Evolutionary conservation across 2,113 vertebrate species (phyloP), one percentile per base, ranked within the genome.

Genomic region (Psettodes erumei): DNA sequence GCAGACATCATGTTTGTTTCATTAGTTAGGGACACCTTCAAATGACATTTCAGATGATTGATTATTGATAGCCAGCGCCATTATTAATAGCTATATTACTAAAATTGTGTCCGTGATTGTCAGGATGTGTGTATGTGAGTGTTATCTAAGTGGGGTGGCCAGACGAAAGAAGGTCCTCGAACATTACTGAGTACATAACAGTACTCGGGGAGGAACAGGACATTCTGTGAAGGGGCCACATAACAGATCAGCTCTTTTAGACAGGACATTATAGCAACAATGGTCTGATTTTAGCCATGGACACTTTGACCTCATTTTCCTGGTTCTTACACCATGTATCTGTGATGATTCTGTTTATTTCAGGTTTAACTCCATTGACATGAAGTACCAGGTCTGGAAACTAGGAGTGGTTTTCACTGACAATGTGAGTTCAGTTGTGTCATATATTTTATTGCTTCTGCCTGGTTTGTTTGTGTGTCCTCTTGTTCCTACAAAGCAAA

Each of bases 351-450:
- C 15, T 53, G 0, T 65, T 71, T 58, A 45, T 84, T 89, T 81
- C 93, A 98, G 97, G 72, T 86, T 96, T 28, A 95, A 94, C 89
- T 96, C 96, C 62, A 86, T 96, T 72, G 97, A 99, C 76, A 87
- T 97, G 76, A 98, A 98, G 85, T 98, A 99, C 89, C 96, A 97
- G 87, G 93, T 98, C 90, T 99, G 97, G 97, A 99, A 98, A 88
- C 91, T 98, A 0, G 97, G 97, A 73, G 97, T 98, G 16, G 95
- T 98, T 83, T 96, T 98, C 91, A 98, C 96, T 8, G 96, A 99
- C 88, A 97, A 95, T 16, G 97, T 98, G 92, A 96, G 97, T 93
- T 81, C 16, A 59, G 32, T 28, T 47, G 6, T 10, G 3, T 71
- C 15, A 16, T 8, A 58, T 58, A 13, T 64, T 33, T 70, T 18